Evolutionary conservation across 2,113 vertebrate genomes (phyloP), one percentile per base, ranked within the genome.

Genomic region (Strix uralensis): DNA sequence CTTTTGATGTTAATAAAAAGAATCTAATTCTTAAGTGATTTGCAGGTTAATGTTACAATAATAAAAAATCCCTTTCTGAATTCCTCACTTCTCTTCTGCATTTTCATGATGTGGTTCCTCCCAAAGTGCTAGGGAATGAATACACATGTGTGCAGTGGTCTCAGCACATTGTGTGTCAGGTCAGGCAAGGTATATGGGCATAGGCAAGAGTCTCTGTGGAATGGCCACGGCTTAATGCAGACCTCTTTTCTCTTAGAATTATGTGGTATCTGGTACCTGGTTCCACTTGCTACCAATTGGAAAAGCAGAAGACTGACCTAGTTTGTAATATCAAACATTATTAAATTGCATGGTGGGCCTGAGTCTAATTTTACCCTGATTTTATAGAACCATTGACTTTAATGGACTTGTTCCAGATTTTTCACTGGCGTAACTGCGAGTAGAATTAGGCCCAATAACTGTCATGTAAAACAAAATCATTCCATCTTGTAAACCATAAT

Each of bases 401-500:
- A 89, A 69, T 69, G 86, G 69, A 82, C 25, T 82, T 82, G 54
- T 70, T 95, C 94, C 94, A 96, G 59, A 87, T 72, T 95, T 91
- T 87, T 92, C 83, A 51, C 61, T 69, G 86, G 73, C 49, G 22
- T 65, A 95, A 69, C 40, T 34, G 8, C 5, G 4, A 79, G 86
- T 82, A 92, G 86, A 94, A 88, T 78, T 89, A 92, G 84, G 54
- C 66, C 61, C 58, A 85, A 54, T 96, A 95, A 92, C 70, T 89
- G 94, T 94, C 94, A 81, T 85, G 91, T 92, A 94, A 92, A 94
- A 81, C 69, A 79, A 92, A 96, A 71, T 88, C 29, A 81, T 88
- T 95, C 86, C 61, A 34, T 96, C 92, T 78, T 94, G 86, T 91
- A 96, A 93, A 84, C 52, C 55, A 25, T 83, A 81, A 79, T 82